Evolutionary conservation across 2,113 vertebrate species (phyloP).

Genomic region (Merops nubicus): DNA sequence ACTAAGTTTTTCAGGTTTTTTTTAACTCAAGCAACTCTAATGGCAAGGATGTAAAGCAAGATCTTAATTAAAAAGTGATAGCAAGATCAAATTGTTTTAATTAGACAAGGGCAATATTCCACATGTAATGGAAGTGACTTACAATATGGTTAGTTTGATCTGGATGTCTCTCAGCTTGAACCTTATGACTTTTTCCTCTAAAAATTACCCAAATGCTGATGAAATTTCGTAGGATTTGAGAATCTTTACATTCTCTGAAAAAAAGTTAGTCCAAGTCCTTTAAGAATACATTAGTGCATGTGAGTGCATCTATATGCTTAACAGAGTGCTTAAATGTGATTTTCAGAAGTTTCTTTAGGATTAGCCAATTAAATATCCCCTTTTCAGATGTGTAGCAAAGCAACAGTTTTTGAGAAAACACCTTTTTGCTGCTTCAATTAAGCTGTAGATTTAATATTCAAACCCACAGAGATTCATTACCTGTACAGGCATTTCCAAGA

Average conservation of each 20-base stretch:
- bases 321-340: neutral
- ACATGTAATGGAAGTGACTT: neutral
- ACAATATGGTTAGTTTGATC: neutral
- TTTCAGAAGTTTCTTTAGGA: neutral
- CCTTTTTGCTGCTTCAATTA: neutral
- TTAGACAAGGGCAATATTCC: neutral
- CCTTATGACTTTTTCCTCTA: neutral
- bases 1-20: neutral
- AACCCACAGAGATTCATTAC: neutral
- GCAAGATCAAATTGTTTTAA: neutral
- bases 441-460: neutral
- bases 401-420: neutral
- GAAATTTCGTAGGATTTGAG: neutral
- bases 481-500: neutral
- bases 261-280: neutral
- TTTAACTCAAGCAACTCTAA: neutral
- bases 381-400: neutral
- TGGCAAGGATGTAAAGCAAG: neutral
- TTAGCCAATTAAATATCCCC: neutral
- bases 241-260: neutral
- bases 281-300: neutral
- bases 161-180: neutral
- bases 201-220: neutral
- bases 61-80: neutral
- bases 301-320: neutral